Conservation (phyloP, 1,140 invertebrate genomes). For the Scaptomyza graminum region DNA sequence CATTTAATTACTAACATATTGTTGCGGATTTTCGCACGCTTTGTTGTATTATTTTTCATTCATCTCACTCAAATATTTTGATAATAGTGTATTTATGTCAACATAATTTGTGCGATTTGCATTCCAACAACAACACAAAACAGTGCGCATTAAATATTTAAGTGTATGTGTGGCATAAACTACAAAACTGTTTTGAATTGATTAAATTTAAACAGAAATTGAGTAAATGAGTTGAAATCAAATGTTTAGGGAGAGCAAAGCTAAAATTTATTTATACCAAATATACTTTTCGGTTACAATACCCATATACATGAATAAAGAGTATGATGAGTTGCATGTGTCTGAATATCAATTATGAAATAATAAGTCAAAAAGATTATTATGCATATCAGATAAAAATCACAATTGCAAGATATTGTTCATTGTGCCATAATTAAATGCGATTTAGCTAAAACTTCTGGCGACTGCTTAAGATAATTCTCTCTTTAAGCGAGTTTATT, state of each 20-base stretch:
- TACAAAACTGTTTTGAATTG: no score
- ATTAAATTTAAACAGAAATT: not conserved
- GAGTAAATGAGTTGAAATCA: no score
- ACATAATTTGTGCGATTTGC: not conserved
- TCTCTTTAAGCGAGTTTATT: constrained; percentile 28
- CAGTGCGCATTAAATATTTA: not conserved
- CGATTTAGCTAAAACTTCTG: constrained; percentile 4
- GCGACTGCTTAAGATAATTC: constrained; percentile 5
- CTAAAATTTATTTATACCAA: no score
- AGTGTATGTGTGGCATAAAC: constrained; percentile 4
- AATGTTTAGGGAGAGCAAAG: no score
- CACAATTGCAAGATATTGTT: not conserved
- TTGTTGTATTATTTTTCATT: constrained; percentile 45
- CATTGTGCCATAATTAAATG: constrained; percentile 12
- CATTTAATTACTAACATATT: constrained; percentile 39
- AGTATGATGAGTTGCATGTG: not conserved
- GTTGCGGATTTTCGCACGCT: constrained; percentile 26
- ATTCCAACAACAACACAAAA: not conserved
- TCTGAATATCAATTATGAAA: not conserved
- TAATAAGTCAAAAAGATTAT: not conserved
- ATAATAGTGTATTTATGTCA: constrained; percentile 24
- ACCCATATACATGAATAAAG: no score
- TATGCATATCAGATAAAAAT: not conserved
- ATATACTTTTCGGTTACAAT: no score
- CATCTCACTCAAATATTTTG: constrained; percentile 33